Evolutionary conservation across 1,140 invertebrate genomes (phyloP).

Genomic region (Rhagoletis pomonella): DNA sequence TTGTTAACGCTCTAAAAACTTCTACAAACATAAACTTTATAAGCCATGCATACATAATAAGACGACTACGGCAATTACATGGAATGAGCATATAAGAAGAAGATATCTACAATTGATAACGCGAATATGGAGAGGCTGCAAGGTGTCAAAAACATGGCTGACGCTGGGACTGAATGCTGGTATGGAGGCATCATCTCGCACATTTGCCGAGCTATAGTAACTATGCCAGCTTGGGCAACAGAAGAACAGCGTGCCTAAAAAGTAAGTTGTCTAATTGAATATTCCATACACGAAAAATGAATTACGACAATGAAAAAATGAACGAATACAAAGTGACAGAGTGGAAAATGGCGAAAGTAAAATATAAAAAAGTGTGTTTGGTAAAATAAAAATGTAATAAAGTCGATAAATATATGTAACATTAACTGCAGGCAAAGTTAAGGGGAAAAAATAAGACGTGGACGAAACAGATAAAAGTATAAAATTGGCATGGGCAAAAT

Average conservation of each 20-base stretch:
- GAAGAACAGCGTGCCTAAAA: background rate
- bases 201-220: background rate
- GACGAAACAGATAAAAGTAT: background rate
- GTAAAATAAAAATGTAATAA: background rate
- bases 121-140: background rate
- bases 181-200: background rate
- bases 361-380: background rate
- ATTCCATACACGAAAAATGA: slow-evolving; percentile 46
- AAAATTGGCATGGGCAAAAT: background rate
- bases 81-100: background rate
- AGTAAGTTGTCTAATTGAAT: slow-evolving; percentile 42
- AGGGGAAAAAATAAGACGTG: background rate
- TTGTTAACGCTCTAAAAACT: slow-evolving; percentile 34
- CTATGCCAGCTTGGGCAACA: background rate
- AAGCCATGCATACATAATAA: background rate
- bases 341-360: background rate
- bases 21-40: background rate
- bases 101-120: background rate
- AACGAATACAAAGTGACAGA: slow-evolving; percentile 13
- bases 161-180: background rate
- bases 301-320: slow-evolving; percentile 23
- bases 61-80: background rate
- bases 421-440: background rate
- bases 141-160: background rate
- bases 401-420: background rate